Conservation (phyloP, 2,888 invertebrate species). For the Frankliniella intonsa region DNA sequence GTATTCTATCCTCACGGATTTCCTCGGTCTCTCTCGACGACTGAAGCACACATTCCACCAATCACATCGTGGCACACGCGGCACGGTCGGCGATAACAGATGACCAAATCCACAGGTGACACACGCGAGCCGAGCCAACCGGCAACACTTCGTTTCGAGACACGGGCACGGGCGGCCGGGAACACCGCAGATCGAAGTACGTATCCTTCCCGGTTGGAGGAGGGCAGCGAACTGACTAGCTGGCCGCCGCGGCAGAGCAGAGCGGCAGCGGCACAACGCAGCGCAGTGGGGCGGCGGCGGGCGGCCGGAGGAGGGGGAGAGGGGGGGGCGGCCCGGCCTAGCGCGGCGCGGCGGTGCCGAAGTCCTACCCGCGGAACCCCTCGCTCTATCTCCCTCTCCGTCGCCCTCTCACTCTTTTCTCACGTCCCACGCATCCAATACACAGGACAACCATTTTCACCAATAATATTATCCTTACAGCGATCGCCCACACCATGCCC, state of each 20-base stretch:
- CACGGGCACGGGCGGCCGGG: background rate
- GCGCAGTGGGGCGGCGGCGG: no score
- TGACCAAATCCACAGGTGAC: background rate
- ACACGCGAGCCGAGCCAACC: background rate
- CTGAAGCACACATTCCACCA: background rate
- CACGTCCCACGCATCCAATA: no score
- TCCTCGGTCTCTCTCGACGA: background rate
- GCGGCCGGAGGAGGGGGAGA: no score
- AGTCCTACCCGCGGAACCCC: background rate
- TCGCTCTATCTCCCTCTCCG: background rate
- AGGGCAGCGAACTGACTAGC: background rate
- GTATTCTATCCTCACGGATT: no score
- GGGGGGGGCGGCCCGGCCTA: background rate
- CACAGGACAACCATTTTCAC: no score
- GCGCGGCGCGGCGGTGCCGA: background rate
- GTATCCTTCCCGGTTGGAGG: background rate
- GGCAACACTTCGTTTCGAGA: background rate
- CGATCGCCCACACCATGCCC: no score
- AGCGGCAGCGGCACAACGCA: background rate
- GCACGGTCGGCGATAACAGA: background rate
- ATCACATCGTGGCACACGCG: conserved; percentile 16
- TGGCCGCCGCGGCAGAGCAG: no score
- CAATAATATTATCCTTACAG: no score
- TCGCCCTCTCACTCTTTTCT: background rate
- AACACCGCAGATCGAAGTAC: background rate